Conservation (phyloP, 2,113 vertebrate species). For the Potamarius usumacintae region DNA sequence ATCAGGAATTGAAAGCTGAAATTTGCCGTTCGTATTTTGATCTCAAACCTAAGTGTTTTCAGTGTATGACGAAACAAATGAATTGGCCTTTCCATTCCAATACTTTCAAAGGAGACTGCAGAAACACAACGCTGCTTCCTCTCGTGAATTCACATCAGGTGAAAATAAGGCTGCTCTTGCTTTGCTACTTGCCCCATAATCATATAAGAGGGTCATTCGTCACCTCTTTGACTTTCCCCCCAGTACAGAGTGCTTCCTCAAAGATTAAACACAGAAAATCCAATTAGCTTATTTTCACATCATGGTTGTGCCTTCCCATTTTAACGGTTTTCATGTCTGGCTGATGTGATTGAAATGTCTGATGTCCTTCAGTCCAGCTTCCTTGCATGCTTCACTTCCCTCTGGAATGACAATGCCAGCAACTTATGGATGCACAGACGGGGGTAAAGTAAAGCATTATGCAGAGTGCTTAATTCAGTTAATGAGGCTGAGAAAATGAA, state of each 20-base stretch:
- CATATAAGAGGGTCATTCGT: conserved; percentile 63
- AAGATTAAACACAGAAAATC: conserved; percentile 58
- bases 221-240: conserved; percentile 61
- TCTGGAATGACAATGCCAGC: conserved; percentile 14
- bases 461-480: conserved; percentile 46
- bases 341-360: conserved; percentile 66
- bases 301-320: conserved; percentile 13
- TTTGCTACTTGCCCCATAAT: conserved; percentile 56
- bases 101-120: not conserved
- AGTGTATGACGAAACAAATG: conserved; percentile 38
- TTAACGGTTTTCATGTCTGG: conserved; percentile 63
- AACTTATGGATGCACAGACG: conserved; percentile 30
- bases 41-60: not conserved
- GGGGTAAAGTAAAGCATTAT: conserved; percentile 40
- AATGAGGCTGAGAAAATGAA: conserved; percentile 51
- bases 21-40: not conserved
- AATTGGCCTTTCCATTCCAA: not conserved
- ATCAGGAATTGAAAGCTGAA: not conserved
- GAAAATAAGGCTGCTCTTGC: not conserved
- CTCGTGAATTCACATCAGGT: conserved; percentile 6
- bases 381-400: not conserved
- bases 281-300: conserved; percentile 70
- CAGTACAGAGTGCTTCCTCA: conserved; percentile 46
- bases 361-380: conserved; percentile 62
- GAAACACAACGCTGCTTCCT: conserved; percentile 15